Percentiles rank a stretch among this genome's conserved stretches.
These are phyloP conservation scores for Chaenocephalus aceratus DNA, from an alignment of 2,113 vertebrate genomes.

Conservation along the genomic window DNA sequence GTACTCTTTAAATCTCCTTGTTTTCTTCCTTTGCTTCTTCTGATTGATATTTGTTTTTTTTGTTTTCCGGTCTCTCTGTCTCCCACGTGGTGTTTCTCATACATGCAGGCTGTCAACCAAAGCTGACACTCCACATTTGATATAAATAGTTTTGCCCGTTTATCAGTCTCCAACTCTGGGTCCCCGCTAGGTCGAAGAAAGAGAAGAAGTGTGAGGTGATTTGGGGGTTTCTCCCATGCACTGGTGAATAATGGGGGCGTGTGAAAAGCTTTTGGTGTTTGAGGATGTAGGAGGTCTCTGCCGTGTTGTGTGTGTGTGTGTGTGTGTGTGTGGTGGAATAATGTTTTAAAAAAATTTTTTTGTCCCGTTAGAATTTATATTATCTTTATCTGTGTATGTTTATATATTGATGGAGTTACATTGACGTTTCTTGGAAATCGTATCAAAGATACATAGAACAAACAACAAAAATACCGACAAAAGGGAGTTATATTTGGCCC, in stretches of 20 bases:
- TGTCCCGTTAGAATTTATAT: no score
- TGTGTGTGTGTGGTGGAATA: no score
- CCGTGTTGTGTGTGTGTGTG: slow-evolving; percentile 22
- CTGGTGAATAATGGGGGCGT: slow-evolving; percentile 57
- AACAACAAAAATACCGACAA: background rate
- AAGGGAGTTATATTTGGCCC: background rate
- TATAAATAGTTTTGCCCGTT: background rate
- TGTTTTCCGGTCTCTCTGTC: background rate
- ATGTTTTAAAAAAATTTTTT: no score
- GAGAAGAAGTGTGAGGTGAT: slow-evolving; percentile 37
- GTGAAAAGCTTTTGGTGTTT: slow-evolving; percentile 65
- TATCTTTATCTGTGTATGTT: no score
- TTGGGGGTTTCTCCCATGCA: slow-evolving; percentile 42
- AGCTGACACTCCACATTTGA: slow-evolving; percentile 14
- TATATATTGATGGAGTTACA: background rate
- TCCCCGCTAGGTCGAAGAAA: slow-evolving; percentile 5
- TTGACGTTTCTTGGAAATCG: no score
- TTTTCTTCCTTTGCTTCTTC: slow-evolving; percentile 19
- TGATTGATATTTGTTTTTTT: background rate
- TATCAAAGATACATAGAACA: no score
- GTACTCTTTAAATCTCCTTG: background rate
- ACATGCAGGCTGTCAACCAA: slow-evolving; percentile 1
- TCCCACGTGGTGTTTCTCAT: slow-evolving; percentile 15
- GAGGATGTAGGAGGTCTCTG: slow-evolving; percentile 74
- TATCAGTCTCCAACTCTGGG: background rate